These are phyloP conservation scores for Erythrocercus mccallii DNA, from an alignment of 2,113 vertebrate genomes.

Conservation along the genomic window DNA sequence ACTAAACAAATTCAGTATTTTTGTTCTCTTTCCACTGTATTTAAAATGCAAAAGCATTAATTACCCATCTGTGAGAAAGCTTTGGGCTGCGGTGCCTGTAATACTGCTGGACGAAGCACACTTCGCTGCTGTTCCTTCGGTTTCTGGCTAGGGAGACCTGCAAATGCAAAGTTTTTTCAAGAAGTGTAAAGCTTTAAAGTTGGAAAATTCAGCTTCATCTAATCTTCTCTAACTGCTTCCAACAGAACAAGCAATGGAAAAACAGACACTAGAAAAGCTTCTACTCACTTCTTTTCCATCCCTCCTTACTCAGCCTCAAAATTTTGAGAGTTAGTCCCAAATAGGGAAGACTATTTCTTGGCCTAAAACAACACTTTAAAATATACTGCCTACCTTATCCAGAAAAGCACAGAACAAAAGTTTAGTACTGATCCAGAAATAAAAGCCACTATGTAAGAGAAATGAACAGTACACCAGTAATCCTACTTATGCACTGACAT, in stretches of 20 bases:
- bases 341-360: not conserved
- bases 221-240: not conserved
- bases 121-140: constrained; percentile 96
- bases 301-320: not conserved
- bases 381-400: not conserved
- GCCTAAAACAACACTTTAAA: not conserved
- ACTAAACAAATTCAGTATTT: not conserved
- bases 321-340: not conserved
- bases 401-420: not conserved
- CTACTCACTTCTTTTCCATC: not conserved
- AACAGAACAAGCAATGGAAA: not conserved
- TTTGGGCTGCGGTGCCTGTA: constrained; percentile 91
- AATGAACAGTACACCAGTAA: not conserved
- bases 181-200: not conserved
- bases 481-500: not conserved
- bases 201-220: not conserved
- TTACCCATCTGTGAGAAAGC: constrained; percentile 85
- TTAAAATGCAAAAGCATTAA: not conserved
- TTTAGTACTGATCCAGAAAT: not conserved
- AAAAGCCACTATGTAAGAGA: not conserved
- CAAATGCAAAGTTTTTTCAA: constrained; percentile 10
- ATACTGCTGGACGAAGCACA: constrained; percentile 92
- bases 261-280: not conserved
- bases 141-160: constrained; percentile 95
- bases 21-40: not conserved